Evolutionary conservation across 2,113 vertebrate genomes (phyloP).

Genomic region (Trinectes maculatus): DNA sequence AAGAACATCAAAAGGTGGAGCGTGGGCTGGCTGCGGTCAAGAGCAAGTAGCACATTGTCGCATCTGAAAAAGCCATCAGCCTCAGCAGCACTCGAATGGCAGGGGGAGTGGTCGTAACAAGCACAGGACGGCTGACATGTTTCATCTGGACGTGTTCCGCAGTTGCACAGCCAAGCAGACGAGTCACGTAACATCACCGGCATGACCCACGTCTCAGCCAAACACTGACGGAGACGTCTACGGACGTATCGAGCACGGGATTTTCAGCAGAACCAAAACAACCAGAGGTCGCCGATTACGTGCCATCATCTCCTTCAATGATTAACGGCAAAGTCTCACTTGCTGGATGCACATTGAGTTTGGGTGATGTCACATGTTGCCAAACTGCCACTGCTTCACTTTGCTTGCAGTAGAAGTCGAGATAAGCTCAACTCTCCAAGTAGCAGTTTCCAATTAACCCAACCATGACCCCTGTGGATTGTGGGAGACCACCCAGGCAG

Average conservation of each 20-base stretch:
- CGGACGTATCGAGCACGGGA: background rate
- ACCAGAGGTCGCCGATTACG: background rate
- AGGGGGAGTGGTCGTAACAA: constrained; percentile 51
- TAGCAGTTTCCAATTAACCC: too few relatives aligned
- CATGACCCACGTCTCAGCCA: constrained; percentile 15
- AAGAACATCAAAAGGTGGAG: constrained; percentile 26
- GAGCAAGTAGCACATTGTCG: constrained; percentile 36
- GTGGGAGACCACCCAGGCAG: too few relatives aligned
- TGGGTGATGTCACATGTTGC: too few relatives aligned
- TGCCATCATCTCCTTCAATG: constrained; percentile 23
- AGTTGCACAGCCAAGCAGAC: constrained; percentile 48
- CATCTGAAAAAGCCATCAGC: constrained; percentile 78
- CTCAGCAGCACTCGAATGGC: constrained; percentile 36
- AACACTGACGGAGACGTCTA: background rate
- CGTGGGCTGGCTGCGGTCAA: constrained; percentile 24
- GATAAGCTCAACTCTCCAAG: too few relatives aligned
- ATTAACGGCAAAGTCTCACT: too few relatives aligned
- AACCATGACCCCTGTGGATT: too few relatives aligned
- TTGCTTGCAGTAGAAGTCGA: too few relatives aligned
- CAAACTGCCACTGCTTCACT: too few relatives aligned
- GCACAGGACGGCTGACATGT: constrained; percentile 65
- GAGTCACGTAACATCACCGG: constrained; percentile 42
- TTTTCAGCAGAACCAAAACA: constrained; percentile 3
- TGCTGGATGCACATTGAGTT: too few relatives aligned
- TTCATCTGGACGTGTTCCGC: constrained; percentile 64